Conservation (phyloP, 1,140 invertebrate genomes). For the Heliconius nattereri region DNA sequence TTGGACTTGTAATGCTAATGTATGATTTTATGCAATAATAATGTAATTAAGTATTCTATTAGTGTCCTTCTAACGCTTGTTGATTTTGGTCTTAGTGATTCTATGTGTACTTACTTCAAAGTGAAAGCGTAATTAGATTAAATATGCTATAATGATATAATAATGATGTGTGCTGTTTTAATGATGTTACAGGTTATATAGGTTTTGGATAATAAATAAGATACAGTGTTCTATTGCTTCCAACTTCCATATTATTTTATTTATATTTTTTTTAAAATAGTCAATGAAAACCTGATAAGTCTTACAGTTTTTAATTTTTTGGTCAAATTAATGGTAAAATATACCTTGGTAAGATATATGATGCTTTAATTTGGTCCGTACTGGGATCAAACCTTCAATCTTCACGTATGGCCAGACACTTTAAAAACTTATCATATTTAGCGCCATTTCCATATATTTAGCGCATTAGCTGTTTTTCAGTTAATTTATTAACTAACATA, state of each 20-base stretch:
- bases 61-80: background rate
- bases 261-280: too few relatives aligned
- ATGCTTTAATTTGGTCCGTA: background rate
- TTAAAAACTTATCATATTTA: background rate
- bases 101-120: background rate
- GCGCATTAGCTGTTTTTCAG: background rate
- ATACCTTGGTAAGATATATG: too few relatives aligned
- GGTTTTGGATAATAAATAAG: too few relatives aligned
- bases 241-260: too few relatives aligned
- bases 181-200: too few relatives aligned
- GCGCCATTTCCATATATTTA: background rate
- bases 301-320: background rate
- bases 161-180: background rate
- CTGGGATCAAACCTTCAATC: background rate
- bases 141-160: background rate
- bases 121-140: conserved; percentile 1
- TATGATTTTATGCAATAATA: conserved; percentile 19
- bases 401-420: background rate
- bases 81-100: background rate
- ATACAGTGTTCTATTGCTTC: too few relatives aligned
- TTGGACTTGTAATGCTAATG: conserved; percentile 45
- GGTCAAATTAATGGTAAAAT: too few relatives aligned
- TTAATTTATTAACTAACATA: background rate
- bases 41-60: conserved; percentile 25
- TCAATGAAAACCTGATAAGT: too few relatives aligned